Percentiles rank a stretch among this genome's conserved stretches.
Evolutionary conservation across 2,888 invertebrate species (phyloP).

Genomic region (Hoplodrina blanda): DNA sequence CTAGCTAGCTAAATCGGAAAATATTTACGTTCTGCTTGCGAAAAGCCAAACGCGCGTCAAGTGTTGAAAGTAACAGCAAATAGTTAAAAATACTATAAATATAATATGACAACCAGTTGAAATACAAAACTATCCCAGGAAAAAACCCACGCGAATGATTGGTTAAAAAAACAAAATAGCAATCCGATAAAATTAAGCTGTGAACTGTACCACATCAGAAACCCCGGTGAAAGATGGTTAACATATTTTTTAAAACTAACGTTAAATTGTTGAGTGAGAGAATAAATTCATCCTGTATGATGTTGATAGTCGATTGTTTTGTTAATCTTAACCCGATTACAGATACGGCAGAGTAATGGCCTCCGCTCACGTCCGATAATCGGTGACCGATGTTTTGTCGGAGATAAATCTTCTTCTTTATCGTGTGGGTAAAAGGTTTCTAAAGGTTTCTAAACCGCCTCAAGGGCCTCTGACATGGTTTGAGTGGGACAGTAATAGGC

Average conservation of each 20-base stretch:
- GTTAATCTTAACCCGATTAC: neutral
- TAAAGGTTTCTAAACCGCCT: too few relatives aligned
- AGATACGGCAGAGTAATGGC: too few relatives aligned
- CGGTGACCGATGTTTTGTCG: too few relatives aligned
- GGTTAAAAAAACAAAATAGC: conserved; percentile 33
- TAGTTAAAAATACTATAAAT: conserved; percentile 17
- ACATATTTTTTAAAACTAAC: conserved; percentile 36
- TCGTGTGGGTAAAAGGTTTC: too few relatives aligned
- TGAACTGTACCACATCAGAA: conserved; percentile 15
- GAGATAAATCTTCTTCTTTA: too few relatives aligned
- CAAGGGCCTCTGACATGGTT: too few relatives aligned
- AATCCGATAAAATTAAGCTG: conserved; percentile 34
- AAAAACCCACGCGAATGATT: conserved; percentile 31
- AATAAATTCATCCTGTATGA: conserved; percentile 4
- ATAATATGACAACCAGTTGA: conserved; percentile 38
- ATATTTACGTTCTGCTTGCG: neutral
- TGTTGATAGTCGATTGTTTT: conserved; percentile 20
- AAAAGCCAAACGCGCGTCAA: neutral
- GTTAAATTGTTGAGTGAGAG: conserved; percentile 8
- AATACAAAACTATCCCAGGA: conserved; percentile 22
- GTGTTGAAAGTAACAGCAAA: conserved; percentile 31
- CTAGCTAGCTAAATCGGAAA: neutral
- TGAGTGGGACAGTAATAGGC: too few relatives aligned
- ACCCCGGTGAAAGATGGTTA: conserved; percentile 20
- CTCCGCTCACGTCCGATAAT: too few relatives aligned